phyloP scores from a whole-genome alignment of 2,113 vertebrate genomes.

The Fregata magnificens region DNA sequence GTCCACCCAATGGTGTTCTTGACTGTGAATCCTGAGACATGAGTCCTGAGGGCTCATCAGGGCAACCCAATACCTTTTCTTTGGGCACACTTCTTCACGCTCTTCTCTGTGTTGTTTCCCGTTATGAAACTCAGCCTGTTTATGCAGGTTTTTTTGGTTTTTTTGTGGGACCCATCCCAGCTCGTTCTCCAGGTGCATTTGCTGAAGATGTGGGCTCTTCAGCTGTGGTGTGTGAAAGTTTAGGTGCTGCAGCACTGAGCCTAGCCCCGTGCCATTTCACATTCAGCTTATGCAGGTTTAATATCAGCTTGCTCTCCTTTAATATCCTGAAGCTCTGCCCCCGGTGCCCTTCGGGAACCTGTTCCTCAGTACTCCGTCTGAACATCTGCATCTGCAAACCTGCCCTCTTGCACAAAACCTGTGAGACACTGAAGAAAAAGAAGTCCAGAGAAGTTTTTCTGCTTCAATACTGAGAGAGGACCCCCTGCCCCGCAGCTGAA shows the following conservation, averaged over 20 bases:
- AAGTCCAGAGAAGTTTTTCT: not conserved
- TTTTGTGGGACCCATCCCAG: not conserved
- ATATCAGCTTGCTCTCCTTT: not conserved
- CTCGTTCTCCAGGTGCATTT: not conserved
- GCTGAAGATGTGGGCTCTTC: not conserved
- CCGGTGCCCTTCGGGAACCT: not conserved
- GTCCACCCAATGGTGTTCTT: accelerated
- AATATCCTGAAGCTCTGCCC: not conserved
- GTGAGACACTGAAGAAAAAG: not conserved
- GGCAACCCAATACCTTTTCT: not conserved
- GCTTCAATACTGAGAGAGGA: not conserved
- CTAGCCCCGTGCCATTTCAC: not conserved
- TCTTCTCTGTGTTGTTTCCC: not conserved
- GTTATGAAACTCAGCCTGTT: not conserved
- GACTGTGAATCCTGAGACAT: not conserved
- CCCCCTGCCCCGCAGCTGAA: not conserved
- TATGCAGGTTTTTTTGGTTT: not conserved
- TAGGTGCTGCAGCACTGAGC: not conserved
- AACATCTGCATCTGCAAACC: not conserved
- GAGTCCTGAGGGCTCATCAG: not conserved
- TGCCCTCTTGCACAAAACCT: not conserved
- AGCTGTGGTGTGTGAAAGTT: not conserved
- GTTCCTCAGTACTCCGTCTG: not conserved
- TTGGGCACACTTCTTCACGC: not conserved
- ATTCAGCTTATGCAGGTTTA: not conserved